Evolutionary conservation across 2,888 invertebrate genomes (phyloP).

Genomic region (Cheilosia impressa): DNA sequence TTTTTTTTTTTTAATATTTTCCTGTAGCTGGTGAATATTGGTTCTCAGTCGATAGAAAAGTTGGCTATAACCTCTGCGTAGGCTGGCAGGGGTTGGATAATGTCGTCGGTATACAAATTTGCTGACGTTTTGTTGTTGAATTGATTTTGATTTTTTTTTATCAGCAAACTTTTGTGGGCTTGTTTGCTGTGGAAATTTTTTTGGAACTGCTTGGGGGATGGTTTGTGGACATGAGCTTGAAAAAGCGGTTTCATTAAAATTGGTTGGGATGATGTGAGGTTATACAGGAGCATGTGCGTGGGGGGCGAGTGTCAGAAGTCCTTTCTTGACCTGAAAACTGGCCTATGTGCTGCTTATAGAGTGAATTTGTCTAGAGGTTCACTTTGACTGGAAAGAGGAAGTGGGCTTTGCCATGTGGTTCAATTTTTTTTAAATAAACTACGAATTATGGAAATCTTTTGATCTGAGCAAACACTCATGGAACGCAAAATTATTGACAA

Average conservation of each 20-base stretch:
- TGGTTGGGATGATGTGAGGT: too few relatives aligned
- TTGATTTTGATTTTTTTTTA: conserved; percentile 17
- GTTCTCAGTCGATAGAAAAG: conserved; percentile 73
- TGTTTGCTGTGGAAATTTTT: conserved; percentile 29
- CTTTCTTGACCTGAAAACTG: too few relatives aligned
- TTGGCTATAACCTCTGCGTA: conserved; percentile 59
- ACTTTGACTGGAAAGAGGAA: too few relatives aligned
- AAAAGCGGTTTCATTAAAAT: background rate
- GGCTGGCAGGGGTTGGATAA: background rate
- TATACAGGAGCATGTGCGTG: too few relatives aligned
- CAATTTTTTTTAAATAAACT: too few relatives aligned
- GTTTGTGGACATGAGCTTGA: background rate
- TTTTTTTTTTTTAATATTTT: conserved; percentile 51
- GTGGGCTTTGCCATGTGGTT: too few relatives aligned
- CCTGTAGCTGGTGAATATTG: conserved; percentile 63
- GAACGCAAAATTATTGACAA: too few relatives aligned
- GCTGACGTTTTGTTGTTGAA: conserved; percentile 61
- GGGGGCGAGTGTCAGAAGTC: too few relatives aligned
- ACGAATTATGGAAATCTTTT: too few relatives aligned
- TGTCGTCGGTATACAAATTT: conserved; percentile 48
- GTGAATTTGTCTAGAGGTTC: too few relatives aligned
- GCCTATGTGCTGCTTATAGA: too few relatives aligned
- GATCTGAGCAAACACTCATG: too few relatives aligned
- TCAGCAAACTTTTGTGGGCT: conserved; percentile 3
- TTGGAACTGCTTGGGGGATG: background rate